A percentile compares a stretch with the other conserved stretches of the same genome.
phyloP scores from a whole-genome alignment of 2,888 invertebrate genomes.

The Invenusta paracnida region DNA sequence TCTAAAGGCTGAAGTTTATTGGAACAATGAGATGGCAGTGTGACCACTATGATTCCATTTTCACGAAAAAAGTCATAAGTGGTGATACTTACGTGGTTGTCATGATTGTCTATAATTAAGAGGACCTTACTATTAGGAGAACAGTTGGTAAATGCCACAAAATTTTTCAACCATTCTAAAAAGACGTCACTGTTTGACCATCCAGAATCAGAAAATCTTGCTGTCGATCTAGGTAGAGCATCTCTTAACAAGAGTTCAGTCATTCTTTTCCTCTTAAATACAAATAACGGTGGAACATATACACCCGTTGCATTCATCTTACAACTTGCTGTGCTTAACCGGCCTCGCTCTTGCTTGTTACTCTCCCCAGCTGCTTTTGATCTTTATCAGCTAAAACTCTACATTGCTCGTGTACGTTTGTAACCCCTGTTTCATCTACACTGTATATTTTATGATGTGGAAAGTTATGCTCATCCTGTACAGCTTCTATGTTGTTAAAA shows the following conservation, averaged over 20 bases:
- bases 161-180: slow-evolving; percentile 43
- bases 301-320: slow-evolving; percentile 42
- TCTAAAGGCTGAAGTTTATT: slow-evolving; percentile 45
- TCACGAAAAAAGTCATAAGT: slow-evolving; percentile 41
- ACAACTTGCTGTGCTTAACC: slow-evolving; percentile 39
- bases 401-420: slow-evolving; percentile 27
- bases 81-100: slow-evolving; percentile 42
- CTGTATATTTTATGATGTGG: slow-evolving; percentile 37
- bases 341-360: slow-evolving; percentile 43
- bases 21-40: slow-evolving; percentile 45
- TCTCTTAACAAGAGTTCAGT: slow-evolving; percentile 37
- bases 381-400: slow-evolving; percentile 38
- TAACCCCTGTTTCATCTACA: slow-evolving; percentile 35
- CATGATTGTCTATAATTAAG: slow-evolving; percentile 44
- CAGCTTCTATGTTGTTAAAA: slow-evolving; percentile 36
- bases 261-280: slow-evolving; percentile 43
- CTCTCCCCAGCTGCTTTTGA: slow-evolving; percentile 30
- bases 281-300: slow-evolving; percentile 45
- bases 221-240: slow-evolving; percentile 42
- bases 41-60: slow-evolving; percentile 46
- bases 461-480: slow-evolving; percentile 30
- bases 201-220: slow-evolving; percentile 37
- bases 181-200: slow-evolving; percentile 46
- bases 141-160: slow-evolving; percentile 43
- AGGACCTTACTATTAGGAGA: slow-evolving; percentile 37